Evolutionary conservation across 2,888 invertebrate genomes (phyloP).

Genomic region (Hydraecia micacea): DNA sequence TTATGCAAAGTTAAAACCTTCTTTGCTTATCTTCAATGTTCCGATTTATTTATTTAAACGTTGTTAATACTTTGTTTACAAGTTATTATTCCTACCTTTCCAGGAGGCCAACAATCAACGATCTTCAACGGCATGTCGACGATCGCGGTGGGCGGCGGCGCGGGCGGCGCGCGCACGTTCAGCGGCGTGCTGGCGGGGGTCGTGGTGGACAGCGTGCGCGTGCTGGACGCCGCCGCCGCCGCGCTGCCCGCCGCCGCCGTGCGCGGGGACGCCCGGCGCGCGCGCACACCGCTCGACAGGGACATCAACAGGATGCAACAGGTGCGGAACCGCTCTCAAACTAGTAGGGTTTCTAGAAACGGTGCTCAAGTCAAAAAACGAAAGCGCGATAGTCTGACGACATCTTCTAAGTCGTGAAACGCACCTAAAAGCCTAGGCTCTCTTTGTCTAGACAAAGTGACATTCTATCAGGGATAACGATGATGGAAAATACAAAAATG

Average conservation of each 20-base stretch:
- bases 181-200: constrained; percentile 97
- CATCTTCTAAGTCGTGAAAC: neutral
- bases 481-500: neutral
- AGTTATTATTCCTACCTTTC: neutral
- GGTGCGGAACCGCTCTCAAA: constrained; percentile 75
- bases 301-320: constrained; percentile 97
- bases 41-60: neutral
- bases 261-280: constrained; percentile 95
- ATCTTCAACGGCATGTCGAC: constrained; percentile 98
- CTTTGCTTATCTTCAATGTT: neutral
- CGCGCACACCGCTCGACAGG: constrained; percentile 93
- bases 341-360: neutral
- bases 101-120: constrained; percentile 95
- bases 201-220: constrained; percentile 95
- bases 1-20: neutral
- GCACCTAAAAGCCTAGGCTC: neutral
- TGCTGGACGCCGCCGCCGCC: constrained; percentile 96
- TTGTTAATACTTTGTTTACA: neutral
- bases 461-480: neutral
- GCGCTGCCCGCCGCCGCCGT: constrained; percentile 94
- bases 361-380: neutral
- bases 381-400: neutral
- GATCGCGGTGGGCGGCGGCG: constrained; percentile 95
- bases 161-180: constrained; percentile 94
- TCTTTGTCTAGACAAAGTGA: neutral